phyloP scores from a whole-genome alignment of 2,113 vertebrate genomes.

The Xiphorhynchus elegans region DNA sequence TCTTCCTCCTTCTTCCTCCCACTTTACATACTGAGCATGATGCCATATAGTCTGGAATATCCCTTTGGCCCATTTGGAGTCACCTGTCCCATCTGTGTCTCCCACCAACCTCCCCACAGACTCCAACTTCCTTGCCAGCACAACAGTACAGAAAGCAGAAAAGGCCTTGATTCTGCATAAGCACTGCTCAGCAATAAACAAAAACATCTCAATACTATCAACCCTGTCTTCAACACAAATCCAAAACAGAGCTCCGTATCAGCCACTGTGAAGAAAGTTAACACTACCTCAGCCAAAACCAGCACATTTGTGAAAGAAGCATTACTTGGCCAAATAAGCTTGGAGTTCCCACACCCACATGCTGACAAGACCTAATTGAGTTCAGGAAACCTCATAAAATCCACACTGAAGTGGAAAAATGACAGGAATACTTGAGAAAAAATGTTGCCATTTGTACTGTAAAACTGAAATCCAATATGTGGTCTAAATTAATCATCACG shows the following conservation, averaged over 20 bases:
- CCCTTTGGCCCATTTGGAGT: background rate
- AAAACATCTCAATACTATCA: background rate
- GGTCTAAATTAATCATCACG: background rate
- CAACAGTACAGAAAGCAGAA: background rate
- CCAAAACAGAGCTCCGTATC: background rate
- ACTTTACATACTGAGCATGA: background rate
- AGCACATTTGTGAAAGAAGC: background rate
- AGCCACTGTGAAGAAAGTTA: background rate
- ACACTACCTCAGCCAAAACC: background rate
- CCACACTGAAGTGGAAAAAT: background rate
- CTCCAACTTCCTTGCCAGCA: background rate
- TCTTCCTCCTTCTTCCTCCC: background rate
- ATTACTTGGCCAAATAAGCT: background rate
- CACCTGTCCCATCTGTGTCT: background rate
- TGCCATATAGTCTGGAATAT: background rate
- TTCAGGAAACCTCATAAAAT: background rate
- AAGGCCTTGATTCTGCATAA: background rate
- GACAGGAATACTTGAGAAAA: background rate
- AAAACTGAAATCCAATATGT: background rate
- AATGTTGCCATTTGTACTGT: background rate
- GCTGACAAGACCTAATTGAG: background rate
- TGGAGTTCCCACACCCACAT: background rate
- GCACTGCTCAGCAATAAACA: background rate
- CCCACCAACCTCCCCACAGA: rapidly evolving
- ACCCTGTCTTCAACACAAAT: background rate